Base-by-base conservation (phyloP, 2,888 invertebrate species). In the Macrosiphum euphorbiae region DNA sequence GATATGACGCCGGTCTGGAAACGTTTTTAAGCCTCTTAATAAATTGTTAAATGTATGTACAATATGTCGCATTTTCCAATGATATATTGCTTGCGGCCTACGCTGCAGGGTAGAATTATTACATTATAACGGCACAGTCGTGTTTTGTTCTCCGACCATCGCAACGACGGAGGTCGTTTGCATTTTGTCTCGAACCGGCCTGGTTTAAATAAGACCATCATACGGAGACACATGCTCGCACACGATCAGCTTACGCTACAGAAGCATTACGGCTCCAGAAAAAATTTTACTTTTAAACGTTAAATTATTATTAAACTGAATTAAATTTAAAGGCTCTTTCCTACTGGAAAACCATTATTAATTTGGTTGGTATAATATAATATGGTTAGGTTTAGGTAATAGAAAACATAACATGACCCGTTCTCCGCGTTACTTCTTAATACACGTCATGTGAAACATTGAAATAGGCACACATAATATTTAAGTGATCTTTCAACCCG, bases 11-110 rank as follows among this genome's bases (percentile, higher is more conserved):
- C 52, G 41, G 78, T 41, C 52, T 41, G 90, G 13, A 26, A 78
- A 41, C 26, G 78, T 91, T 84, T 78, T 52, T 91, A 91, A 91
- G 90, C 90, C 61, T 91, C 52, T 91, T 91, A 52, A 84, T 84
- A 91, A 91, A 91, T 84, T 84, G 78, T 84, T 52, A 26, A 91
- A 91, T 84, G 41, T 91, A 84, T 41, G 52, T 91, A 35, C 26
- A 89, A 89, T 88, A 67, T 44, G 67, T 11, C 61, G 13, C 35
- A 24, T 78, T 28, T 20, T 13, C 35, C n/a, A 35, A 67, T 78
- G 90, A 90, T 78, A 90, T 50, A 90, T 90, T 90, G 35, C 67
- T 1, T 11, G n/a, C 7, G 50, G 28, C 7, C 16, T 0, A 35
- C 35, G 87, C 44, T 44, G 7, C 52, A n/a, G 28, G n/a, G n/a